These are phyloP conservation scores for Margarornis squamiger DNA, from an alignment of 2,797 vertebrate genomes.

Conservation along the genomic window DNA sequence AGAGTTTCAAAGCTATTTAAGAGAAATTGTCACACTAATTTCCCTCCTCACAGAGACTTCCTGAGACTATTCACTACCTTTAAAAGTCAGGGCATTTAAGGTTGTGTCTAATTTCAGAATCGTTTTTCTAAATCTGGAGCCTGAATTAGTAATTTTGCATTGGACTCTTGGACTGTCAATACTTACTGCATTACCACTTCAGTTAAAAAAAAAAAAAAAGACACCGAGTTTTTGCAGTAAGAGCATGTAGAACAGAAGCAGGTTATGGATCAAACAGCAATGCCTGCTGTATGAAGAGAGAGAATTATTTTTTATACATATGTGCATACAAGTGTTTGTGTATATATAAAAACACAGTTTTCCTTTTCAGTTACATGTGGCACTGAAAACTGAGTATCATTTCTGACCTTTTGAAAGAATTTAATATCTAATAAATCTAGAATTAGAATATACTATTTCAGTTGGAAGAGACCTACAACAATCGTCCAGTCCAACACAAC, in stretches of 20 bases:
- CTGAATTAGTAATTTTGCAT: neutral
- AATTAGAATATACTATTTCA: neutral
- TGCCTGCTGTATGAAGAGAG: neutral
- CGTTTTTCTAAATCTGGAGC: neutral
- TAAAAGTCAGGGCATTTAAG: slow-evolving; percentile 11
- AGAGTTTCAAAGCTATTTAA: neutral
- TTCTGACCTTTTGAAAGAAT: slow-evolving; percentile 14
- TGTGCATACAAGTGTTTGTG: accelerated
- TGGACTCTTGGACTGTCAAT: neutral
- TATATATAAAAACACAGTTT: neutral
- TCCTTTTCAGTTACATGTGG: neutral
- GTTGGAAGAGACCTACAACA: neutral
- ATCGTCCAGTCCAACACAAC: neutral
- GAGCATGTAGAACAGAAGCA: neutral
- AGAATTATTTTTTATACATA: neutral
- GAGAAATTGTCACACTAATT: neutral
- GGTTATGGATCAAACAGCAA: neutral
- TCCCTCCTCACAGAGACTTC: neutral
- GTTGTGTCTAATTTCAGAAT: neutral
- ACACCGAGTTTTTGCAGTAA: neutral
- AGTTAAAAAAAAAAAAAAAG: neutral
- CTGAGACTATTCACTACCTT: neutral
- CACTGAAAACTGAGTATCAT: neutral
- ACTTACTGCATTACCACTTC: neutral
- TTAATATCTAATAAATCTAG: neutral